Base-by-base conservation (phyloP, 1,140 invertebrate genomes). In the Macrobrachium nipponense region DNA sequence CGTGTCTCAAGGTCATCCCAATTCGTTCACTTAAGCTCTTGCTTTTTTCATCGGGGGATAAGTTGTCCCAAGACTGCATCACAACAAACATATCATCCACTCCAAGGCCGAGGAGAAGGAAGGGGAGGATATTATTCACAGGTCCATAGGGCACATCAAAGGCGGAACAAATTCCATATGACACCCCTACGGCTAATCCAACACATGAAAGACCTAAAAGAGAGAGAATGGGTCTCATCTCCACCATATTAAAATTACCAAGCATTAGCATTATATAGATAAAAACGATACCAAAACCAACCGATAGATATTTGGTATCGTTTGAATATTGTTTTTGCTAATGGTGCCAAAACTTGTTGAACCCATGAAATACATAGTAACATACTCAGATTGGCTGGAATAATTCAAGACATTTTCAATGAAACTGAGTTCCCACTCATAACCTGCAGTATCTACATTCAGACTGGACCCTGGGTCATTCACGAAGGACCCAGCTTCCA, bases 51-150 rank as follows among this genome's bases (percentile, higher is more conserved):
- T 87, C 36, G 17, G 82, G 59, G 4, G 23, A 61, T 7, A 89
- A 68, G 68, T 86, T 86, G 44, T 82, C 81, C 88, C 88, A 89
- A 3, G 88, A 44, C 59, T 89, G 82, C 85, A 89, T 82, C 92
- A 96, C 95, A 2, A 97, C 93, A 92, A 96, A 95, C 92, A 96
- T 95, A 91, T 96, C 94, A 90, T 96, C 95, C 81, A 96, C 93
- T 66, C 95, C 95, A 36, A 96, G 93, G 89, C 96, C 96, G 92
- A 97, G 94, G 23, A 97, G 90, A 66, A 97, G 91, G 91, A 97
- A 96, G 8, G 96, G 96, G 87, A 97, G 91, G 44, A 95, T 95
- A 43, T 94, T 94, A 90, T 97, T 96, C 14, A 97, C 95, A 5
- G 96, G 96, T 6, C 95, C 95, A 91, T 95, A 96, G 10, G 94